phyloP scores from a whole-genome alignment of 2,113 vertebrate genomes.

The Lucifuga dentata region DNA sequence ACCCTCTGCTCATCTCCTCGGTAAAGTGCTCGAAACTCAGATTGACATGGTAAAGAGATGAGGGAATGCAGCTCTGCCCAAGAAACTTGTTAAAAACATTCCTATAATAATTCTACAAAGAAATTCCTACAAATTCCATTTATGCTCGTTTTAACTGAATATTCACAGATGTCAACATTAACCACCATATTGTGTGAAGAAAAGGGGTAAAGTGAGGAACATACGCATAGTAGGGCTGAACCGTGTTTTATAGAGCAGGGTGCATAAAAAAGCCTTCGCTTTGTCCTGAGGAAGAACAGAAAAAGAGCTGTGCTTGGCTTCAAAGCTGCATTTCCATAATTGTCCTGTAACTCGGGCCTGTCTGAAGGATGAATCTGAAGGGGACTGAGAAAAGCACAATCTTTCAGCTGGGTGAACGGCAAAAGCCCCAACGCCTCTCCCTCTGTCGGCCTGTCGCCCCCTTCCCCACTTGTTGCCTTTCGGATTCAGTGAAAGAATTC shows the following conservation, averaged over 20 bases:
- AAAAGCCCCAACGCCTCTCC: conserved; percentile 86
- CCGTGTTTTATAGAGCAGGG: conserved; percentile 69
- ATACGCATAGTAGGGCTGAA: conserved; percentile 52
- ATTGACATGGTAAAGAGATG: conserved; percentile 21
- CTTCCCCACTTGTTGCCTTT: conserved; percentile 92
- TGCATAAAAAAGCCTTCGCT: conserved; percentile 72
- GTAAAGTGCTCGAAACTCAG: conserved; percentile 44
- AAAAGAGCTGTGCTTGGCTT: conserved; percentile 87
- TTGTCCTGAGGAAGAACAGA: conserved; percentile 85
- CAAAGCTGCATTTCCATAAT: conserved; percentile 99
- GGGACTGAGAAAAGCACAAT: conserved; percentile 91
- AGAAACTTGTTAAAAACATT: conserved; percentile 15
- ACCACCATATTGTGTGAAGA: conserved; percentile 16
- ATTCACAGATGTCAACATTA: conserved; percentile 21
- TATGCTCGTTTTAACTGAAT: conserved; percentile 17
- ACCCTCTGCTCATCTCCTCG: conserved; percentile 54
- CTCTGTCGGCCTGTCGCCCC: conserved; percentile 81
- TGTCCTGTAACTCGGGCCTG: conserved; percentile 95
- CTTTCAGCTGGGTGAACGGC: conserved; percentile 94
- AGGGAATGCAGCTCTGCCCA: background rate
- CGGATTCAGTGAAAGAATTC: conserved; percentile 88
- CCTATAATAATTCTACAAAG: conserved; percentile 8
- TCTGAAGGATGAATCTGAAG: conserved; percentile 89
- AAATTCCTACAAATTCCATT: conserved; percentile 16
- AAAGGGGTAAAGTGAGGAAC: conserved; percentile 52